These are phyloP conservation scores for Tenthredo scrophulariae DNA, from an alignment of 2,888 invertebrate species.

Conservation along the genomic window DNA sequence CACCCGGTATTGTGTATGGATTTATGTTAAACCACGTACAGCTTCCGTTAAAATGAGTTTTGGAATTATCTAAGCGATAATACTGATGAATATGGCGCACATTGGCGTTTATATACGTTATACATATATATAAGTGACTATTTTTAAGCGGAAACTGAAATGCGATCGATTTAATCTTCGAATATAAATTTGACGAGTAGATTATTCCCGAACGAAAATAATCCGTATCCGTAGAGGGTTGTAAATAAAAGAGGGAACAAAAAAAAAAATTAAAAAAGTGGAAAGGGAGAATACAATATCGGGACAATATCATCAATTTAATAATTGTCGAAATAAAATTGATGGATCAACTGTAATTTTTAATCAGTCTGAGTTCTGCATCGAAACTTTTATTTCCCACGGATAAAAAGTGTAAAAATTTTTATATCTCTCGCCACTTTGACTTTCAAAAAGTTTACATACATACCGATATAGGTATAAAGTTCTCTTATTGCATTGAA, in stretches of 20 bases:
- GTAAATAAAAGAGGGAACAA: neutral
- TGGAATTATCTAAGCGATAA: constrained; percentile 19
- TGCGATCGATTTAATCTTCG: constrained; percentile 24
- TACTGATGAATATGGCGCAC: constrained; percentile 8
- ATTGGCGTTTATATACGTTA: neutral
- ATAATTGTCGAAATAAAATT: neutral
- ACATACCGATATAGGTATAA: neutral
- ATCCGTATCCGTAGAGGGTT: neutral
- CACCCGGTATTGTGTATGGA: constrained; percentile 6
- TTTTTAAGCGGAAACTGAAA: neutral
- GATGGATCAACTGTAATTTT: neutral
- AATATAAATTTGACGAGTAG: neutral
- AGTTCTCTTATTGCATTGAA: neutral
- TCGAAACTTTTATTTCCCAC: neutral
- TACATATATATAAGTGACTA: neutral
- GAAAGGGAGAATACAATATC: neutral
- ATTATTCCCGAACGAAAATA: neutral
- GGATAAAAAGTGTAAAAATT: neutral
- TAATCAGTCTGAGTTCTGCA: neutral
- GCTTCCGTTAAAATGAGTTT: constrained; percentile 8
- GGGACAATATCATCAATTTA: no score
- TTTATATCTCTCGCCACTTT: neutral
- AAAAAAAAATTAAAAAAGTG: neutral
- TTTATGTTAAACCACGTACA: neutral
- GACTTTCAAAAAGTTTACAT: neutral